Base-by-base conservation (phyloP, 2,113 vertebrate genomes). In the Grammomys surdaster region DNA sequence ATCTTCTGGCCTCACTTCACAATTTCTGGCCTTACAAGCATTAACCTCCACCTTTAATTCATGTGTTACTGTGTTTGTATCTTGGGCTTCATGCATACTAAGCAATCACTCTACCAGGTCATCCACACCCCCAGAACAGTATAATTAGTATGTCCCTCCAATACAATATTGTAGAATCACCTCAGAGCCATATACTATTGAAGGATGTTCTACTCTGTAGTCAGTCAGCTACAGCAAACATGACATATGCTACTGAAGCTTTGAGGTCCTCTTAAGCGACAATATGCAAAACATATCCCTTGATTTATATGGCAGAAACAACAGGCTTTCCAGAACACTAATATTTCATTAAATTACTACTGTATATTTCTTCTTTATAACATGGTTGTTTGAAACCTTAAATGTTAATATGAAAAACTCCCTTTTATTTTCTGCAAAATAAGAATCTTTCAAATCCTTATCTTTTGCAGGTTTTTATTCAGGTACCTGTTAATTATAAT, bases 401-500 rank as follows among this genome's bases (percentile, higher is more conserved):
- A 82, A 82, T 60, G 40, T 1, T 28, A 16, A 1, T 28, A 80
- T 80, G 3, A 36, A 33, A 82, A 82, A 43, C 20, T 40, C 6
- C 13, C 19, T 24, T 40, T 60, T 81, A 81, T 60, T 82, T 14
- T 2, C 11, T 58, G 33, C 11, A 40, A 40, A 40, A 40, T 40
- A 40, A 40, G 40, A 40, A 26, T 58, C 54, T 3, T 82, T 60
- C n/a, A 60, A 82, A 40, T 36, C 5, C 2, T 40, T 28, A 16
- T 60, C 0, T 43, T 63, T 0, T 28, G 7, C 56, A 43, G 3
- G 0, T 14, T 26, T 84, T 17, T 0, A 0, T 63, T 84, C 43
- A 60, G 12, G 36, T 40, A 40, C 22, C 22, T 28, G 12, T 54
- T 17, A 56, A 36, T 56, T 22, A 56, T 56, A 80, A n/a, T 80